Evolutionary conservation across 2,888 invertebrate genomes (phyloP).

Genomic region (Xanthia icteritia): DNA sequence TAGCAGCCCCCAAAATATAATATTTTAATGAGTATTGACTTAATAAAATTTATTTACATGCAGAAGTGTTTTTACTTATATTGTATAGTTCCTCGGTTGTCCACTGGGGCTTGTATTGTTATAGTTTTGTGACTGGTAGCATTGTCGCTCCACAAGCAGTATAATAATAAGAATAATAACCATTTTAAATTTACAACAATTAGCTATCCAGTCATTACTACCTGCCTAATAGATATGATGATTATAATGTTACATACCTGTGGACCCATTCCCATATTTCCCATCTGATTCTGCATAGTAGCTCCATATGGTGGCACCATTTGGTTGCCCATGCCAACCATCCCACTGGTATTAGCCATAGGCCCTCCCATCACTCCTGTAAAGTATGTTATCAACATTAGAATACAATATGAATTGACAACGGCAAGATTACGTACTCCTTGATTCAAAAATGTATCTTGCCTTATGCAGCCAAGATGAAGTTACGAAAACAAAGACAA

Average conservation of each 20-base stretch:
- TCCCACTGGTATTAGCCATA: constrained; percentile 86
- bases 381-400: constrained; percentile 63
- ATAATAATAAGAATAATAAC: too few relatives aligned
- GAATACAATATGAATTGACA: not conserved
- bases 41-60: not conserved
- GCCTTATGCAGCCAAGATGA: not conserved
- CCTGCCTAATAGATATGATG: not conserved
- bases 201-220: too few relatives aligned
- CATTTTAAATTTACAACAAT: too few relatives aligned
- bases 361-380: constrained; percentile 90
- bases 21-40: too few relatives aligned
- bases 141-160: too few relatives aligned
- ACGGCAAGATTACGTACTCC: not conserved
- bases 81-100: not conserved
- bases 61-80: not conserved
- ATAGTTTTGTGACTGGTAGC: too few relatives aligned
- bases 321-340: constrained; percentile 91
- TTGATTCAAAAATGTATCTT: not conserved
- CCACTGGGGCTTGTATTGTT: too few relatives aligned
- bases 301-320: constrained; percentile 89
- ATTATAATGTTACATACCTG: constrained; percentile 74
- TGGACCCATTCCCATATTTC: constrained; percentile 87
- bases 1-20: too few relatives aligned
- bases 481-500: not conserved
- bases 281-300: constrained; percentile 90